phyloP scores from a whole-genome alignment of 2,113 vertebrate genomes.

The Todiramphus saurophagus region DNA sequence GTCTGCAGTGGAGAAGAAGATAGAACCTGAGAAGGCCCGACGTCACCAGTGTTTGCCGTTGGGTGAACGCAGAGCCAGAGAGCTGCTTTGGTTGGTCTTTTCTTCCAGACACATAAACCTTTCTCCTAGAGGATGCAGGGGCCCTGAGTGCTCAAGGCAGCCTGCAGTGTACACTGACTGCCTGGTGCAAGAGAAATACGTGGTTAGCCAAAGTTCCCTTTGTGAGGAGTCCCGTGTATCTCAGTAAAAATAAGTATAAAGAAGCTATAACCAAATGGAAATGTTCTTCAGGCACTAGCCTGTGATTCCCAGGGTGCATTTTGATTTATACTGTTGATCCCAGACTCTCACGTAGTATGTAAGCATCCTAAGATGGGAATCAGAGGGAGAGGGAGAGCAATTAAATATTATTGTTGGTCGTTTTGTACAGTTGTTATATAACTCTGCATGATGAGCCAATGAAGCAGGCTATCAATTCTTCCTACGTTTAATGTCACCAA shows the following conservation, averaged over 20 bases:
- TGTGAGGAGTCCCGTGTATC: not conserved
- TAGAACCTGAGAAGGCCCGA: not conserved
- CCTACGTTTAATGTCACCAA: not conserved
- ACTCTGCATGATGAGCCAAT: slow-evolving; percentile 17
- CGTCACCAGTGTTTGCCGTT: not conserved
- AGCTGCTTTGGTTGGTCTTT: not conserved
- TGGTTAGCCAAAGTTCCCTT: not conserved
- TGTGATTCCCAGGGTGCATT: not conserved
- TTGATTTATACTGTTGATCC: slow-evolving; percentile 44
- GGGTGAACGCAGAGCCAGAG: not conserved
- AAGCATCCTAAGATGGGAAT: slow-evolving; percentile 31
- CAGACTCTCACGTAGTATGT: not conserved
- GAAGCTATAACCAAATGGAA: not conserved
- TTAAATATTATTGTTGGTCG: slow-evolving; percentile 57
- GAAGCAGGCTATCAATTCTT: slow-evolving; percentile 50
- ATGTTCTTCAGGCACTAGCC: not conserved
- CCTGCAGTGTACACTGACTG: not conserved
- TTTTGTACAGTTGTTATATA: slow-evolving; percentile 9
- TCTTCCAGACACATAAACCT: not conserved
- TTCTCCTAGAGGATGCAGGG: not conserved
- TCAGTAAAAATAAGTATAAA: not conserved
- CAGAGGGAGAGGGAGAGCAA: slow-evolving; percentile 4
- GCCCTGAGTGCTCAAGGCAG: not conserved
- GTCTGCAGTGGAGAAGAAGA: not conserved
- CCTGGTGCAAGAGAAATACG: not conserved